Percentiles rank a stretch among this genome's conserved stretches.
These are phyloP conservation scores for Synergus gifuensis DNA, from an alignment of 2,888 invertebrate species.

Conservation along the genomic window DNA sequence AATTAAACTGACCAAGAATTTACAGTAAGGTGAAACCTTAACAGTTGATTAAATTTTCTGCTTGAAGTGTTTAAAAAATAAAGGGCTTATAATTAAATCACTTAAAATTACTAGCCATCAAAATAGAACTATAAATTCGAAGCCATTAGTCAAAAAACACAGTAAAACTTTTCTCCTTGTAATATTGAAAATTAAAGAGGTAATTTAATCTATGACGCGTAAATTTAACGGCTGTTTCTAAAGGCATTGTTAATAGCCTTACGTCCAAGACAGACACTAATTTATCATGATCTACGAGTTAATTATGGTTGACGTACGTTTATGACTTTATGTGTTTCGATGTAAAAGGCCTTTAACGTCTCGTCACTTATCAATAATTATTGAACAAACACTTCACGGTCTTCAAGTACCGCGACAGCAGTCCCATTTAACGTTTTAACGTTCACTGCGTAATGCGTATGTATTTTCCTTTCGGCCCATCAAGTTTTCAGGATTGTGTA, in stretches of 20 bases:
- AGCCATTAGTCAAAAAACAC: too few relatives aligned
- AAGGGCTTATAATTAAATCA: too few relatives aligned
- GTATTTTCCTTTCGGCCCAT: slow-evolving; percentile 9
- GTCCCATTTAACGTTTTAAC: neutral
- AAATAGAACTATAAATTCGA: too few relatives aligned
- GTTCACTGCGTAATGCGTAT: slow-evolving; percentile 8
- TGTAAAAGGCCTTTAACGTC: slow-evolving; percentile 12
- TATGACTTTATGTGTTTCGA: slow-evolving; percentile 29
- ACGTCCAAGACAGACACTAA: slow-evolving; percentile 18
- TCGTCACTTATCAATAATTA: neutral
- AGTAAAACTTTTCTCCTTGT: too few relatives aligned
- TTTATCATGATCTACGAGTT: slow-evolving; percentile 27
- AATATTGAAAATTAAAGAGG: neutral
- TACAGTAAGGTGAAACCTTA: neutral
- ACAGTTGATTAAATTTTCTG: too few relatives aligned
- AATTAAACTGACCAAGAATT: neutral
- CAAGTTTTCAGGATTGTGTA: neutral
- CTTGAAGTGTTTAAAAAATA: too few relatives aligned
- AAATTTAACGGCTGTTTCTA: neutral
- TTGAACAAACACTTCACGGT: slow-evolving; percentile 23
- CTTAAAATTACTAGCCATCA: too few relatives aligned
- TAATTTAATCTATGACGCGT: neutral
- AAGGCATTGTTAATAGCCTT: slow-evolving; percentile 10
- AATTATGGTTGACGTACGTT: slow-evolving; percentile 28
- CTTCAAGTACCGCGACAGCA: slow-evolving; percentile 17